Evolutionary conservation across 53 echinoderm and acorn worm genomes (phyloP).

Genomic region (Pentamera pediparva): DNA sequence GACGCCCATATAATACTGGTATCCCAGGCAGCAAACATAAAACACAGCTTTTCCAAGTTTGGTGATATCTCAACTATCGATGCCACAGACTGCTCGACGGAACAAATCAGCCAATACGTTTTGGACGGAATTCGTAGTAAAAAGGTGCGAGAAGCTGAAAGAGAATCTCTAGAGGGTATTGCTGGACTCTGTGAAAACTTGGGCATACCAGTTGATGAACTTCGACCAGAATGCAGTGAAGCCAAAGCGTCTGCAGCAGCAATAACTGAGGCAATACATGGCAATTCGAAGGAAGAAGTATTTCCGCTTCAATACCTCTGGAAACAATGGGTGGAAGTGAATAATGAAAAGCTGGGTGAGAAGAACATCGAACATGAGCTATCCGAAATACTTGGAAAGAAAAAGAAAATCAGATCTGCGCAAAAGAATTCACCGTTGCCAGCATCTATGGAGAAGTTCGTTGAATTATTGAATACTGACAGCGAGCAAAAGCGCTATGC

Average conservation of each 20-base stretch:
- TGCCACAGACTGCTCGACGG: neutral
- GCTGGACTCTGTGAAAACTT: neutral
- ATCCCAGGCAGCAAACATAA: neutral
- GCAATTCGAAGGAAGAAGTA: neutral
- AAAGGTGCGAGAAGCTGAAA: no score
- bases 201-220: neutral
- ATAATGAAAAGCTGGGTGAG: neutral
- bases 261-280: neutral
- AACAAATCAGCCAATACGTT: neutral
- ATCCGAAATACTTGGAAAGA: neutral
- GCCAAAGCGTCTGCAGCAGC: neutral
- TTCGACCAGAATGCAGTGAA: neutral
- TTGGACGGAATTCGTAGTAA: neutral
- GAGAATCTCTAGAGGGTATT: neutral
- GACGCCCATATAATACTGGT: neutral
- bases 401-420: neutral
- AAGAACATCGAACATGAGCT: neutral
- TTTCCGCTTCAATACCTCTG: conserved; percentile 12
- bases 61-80: neutral
- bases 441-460: neutral
- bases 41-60: neutral
- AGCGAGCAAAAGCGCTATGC: neutral
- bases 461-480: neutral
- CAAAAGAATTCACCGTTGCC: neutral
- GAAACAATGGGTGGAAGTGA: conserved; percentile 10